Percentiles rank a stretch among this genome's conserved stretches.
Evolutionary conservation across 2,888 invertebrate genomes (phyloP).

Genomic region (Palloptera scutellata): DNA sequence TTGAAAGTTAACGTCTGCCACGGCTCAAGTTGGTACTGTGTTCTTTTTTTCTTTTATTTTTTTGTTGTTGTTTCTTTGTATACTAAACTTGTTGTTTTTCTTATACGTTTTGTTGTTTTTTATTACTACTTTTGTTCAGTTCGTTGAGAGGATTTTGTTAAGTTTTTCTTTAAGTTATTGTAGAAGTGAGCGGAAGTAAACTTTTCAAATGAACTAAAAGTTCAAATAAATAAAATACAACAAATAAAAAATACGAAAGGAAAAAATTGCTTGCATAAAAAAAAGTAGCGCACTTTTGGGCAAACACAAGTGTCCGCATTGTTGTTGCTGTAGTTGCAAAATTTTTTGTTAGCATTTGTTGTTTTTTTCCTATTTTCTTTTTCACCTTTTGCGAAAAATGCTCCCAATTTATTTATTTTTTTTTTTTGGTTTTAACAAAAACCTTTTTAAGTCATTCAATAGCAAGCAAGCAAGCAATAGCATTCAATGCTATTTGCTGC

Average conservation of each 20-base stretch:
- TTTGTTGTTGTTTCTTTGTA: constrained; percentile 7
- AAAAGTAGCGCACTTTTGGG: constrained; percentile 14
- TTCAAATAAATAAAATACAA: constrained; percentile 20
- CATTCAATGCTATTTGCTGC: not conserved
- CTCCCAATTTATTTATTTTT: constrained; percentile 5
- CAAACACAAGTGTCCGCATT: constrained; percentile 20
- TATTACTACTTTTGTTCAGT: constrained; percentile 13
- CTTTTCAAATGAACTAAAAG: constrained; percentile 29
- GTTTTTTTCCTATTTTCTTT: not conserved
- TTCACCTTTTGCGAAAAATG: not conserved
- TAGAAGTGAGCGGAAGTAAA: constrained; percentile 26
- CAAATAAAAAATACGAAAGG: not conserved
- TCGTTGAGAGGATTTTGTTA: constrained; percentile 8
- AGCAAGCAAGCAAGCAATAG: not conserved
- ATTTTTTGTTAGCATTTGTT: not conserved
- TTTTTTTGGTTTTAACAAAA: not conserved
- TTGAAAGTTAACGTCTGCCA: not conserved
- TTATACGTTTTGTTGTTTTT: constrained; percentile 10
- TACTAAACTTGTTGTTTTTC: constrained; percentile 9
- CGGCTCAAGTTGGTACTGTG: not conserved
- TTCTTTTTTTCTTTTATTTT: not conserved
- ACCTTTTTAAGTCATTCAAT: too few relatives aligned
- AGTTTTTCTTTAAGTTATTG: constrained; percentile 5
- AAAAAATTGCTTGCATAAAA: constrained; percentile 2
- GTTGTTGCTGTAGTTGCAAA: constrained; percentile 5